Evolutionary conservation across 2,113 vertebrate genomes (phyloP), one percentile per base, ranked within the genome.

Genomic region (Murina feae): DNA sequence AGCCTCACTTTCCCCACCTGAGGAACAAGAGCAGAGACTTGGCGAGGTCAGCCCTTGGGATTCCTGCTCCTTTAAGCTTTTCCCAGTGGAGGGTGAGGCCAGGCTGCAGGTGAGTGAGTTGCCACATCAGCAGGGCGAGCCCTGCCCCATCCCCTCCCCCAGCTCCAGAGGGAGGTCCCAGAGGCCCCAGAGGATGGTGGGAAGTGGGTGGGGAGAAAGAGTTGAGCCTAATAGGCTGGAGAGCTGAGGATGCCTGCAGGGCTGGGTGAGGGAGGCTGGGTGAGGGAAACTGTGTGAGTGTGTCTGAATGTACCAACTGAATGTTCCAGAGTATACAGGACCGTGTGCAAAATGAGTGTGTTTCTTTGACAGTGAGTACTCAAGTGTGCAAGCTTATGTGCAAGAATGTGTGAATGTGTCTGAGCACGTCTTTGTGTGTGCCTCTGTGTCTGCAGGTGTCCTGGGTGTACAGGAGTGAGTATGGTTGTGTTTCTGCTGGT

Each of bases 101-200:
- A 0, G 13, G 69, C 12, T 9, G 53, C 96, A 97, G 97, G 96
- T 97, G 96, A 96, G 92, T 25, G 25, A 3, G 55, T 74, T 90
- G 92, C 96, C 97, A 96, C 96, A 69, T 97, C 90, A 84, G 92
- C 96, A 86, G 87, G 51, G 25, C 1, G 32, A 89, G 55, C 75
- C 84, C 95, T 8, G 92, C 72, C 87, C 82, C 44, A 0, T 37
- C 60, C 89, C 65, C 86, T 69, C 93, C 83, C 60, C 71, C 55
- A 53, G 88, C 35, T 44, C 83, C 3, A 2, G 83, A 84, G 84
- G 93, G 92, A 91, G 94, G 94, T 55, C 72, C 51, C 72, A 18
- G 72, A 85, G 83, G 95, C 95, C 96, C 95, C 83, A 72, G 95
- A 96, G 96, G 75, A 95, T 30, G 35, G 92, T 95, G 96, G 97